Base-by-base conservation (phyloP, 2,888 invertebrate genomes). In the Ypsolopha scabrella region DNA sequence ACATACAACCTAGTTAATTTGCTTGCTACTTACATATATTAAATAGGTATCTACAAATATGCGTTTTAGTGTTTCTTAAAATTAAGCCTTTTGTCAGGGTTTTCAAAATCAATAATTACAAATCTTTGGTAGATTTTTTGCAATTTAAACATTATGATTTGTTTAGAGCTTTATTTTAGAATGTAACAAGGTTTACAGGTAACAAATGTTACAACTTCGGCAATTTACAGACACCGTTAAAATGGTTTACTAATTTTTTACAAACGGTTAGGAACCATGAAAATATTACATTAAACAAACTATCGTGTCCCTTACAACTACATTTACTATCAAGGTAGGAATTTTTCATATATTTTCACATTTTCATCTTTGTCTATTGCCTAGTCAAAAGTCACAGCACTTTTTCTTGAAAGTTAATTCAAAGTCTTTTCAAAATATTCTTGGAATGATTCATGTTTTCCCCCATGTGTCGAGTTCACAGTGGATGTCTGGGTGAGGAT, bases 201-300 rank as follows among this genome's bases (percentile, higher is more conserved):
- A 24, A 24, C 24, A 24, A n/a, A 24, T 24, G 24, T 24, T 24
- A 24, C 24, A 24, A 24, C 24, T 24, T 24, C 4, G 2, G 24
- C 24, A 24, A 39, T 39, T 39, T 39, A 39, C 39, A 39, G 6
- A 39, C 6, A n/a, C 7, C 6, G n/a, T 46, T 36, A 35, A 35
- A 33, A 46, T 36, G 7, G 24, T 33, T 46, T 35, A 33, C 10
- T 56, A 67, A 64, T 63, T 65, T 64, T 67, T 71, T 70, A 72
- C 69, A 65, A 65, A 73, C 67, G 78, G 76, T 75, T 85, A 85
- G 85, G 85, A 85, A 85, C 85, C 79, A 72, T 82, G 72, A 70
- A 72, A 73, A 77, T 73, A 80, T 68, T 51, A 41, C 13, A 44
- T 52, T 50, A 54, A 48, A 46, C 11, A 10, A 11, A 14, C 43